phyloP scores from a whole-genome alignment of 2,113 vertebrate species.

The Pachyramphus minor region DNA sequence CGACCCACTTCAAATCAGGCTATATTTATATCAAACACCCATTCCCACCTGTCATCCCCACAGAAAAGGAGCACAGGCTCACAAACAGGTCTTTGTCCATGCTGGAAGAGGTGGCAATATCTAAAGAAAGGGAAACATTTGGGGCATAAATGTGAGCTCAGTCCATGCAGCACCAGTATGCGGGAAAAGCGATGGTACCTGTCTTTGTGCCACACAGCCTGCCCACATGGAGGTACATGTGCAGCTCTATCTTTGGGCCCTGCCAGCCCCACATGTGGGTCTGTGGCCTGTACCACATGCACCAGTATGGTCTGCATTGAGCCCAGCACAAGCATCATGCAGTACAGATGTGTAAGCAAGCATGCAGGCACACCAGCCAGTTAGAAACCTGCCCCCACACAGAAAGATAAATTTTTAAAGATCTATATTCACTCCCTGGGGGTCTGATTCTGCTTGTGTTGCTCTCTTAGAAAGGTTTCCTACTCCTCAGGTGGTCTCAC shows the following conservation, averaged over 20 bases:
- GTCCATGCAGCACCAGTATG: not conserved
- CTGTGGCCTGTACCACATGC: not conserved
- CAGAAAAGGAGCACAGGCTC: conserved; percentile 16
- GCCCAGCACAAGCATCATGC: rapidly evolving
- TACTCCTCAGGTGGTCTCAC: not conserved
- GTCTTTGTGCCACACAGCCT: not conserved
- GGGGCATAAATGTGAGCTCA: not conserved
- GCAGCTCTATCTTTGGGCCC: not conserved
- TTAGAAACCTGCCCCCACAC: not conserved
- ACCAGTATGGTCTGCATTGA: rapidly evolving
- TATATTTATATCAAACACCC: not conserved
- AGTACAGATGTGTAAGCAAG: rapidly evolving
- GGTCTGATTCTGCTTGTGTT: not conserved
- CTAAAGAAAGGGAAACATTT: not conserved
- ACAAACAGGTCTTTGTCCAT: conserved; percentile 6
- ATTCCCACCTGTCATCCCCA: conserved; percentile 31
- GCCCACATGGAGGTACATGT: not conserved
- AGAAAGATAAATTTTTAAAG: not conserved
- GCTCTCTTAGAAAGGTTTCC: not conserved
- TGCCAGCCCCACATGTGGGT: rapidly evolving
- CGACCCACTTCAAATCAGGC: not conserved
- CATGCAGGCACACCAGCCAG: not conserved
- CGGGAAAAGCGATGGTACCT: not conserved
- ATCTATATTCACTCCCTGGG: not conserved
- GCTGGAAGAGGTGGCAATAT: not conserved